Conservation (phyloP, 1,140 invertebrate species). For the Episyrphus balteatus region DNA sequence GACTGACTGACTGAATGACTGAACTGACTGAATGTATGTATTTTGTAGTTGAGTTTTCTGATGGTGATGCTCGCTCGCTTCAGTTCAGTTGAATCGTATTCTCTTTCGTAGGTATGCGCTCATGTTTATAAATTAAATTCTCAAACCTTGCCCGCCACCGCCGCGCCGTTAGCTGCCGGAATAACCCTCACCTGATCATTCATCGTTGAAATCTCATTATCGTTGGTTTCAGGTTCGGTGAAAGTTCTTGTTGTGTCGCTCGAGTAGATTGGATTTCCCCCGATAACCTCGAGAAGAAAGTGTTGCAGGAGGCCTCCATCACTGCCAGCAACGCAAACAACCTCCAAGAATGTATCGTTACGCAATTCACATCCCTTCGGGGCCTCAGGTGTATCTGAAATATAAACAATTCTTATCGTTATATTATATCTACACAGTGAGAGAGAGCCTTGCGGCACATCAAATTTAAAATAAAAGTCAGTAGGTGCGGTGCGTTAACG, state of each 20-base stretch:
- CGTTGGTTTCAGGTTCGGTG: constrained; percentile 37
- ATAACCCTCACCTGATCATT: constrained; percentile 43
- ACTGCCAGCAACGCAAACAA: constrained; percentile 63
- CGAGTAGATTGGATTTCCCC: constrained; percentile 42
- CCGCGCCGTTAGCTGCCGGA: no score
- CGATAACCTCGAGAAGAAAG: constrained; percentile 71
- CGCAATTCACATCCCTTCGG: constrained; percentile 55
- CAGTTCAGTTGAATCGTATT: no score
- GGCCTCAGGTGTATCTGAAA: constrained; percentile 52
- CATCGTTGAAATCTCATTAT: constrained; percentile 49
- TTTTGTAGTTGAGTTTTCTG: no score
- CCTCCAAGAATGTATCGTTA: constrained; percentile 55
- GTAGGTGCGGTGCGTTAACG: no score
- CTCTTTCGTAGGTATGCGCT: no score
- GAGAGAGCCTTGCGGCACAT: neutral
- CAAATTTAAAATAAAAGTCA: neutral
- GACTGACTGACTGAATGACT: no score
- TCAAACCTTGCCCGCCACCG: no score
- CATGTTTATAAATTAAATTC: no score
- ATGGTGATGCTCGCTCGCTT: no score
- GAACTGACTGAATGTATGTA: no score
- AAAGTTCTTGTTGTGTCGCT: constrained; percentile 18
- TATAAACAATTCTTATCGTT: constrained; percentile 2
- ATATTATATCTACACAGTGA: neutral
- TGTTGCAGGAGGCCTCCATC: constrained; percentile 72